Conservation (phyloP, 2,797 vertebrate species). For the Echeneis naucrates region DNA sequence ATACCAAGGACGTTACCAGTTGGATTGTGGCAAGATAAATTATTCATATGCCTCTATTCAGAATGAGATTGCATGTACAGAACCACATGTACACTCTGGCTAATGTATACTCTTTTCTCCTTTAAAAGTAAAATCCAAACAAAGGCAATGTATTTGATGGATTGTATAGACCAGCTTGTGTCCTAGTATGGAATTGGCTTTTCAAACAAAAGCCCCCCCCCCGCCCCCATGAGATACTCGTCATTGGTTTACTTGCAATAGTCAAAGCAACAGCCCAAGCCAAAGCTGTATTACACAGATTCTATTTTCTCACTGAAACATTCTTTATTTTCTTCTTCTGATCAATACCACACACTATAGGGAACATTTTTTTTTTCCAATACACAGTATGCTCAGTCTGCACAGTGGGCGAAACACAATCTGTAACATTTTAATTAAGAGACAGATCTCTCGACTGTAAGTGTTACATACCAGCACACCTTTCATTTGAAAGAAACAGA, state of each 20-base stretch:
- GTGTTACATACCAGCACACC: constrained; percentile 80
- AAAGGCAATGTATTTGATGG: constrained; percentile 71
- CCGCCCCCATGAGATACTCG: constrained; percentile 2
- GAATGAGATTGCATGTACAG: constrained; percentile 80
- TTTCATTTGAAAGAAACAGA: constrained; percentile 85
- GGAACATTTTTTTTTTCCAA: constrained; percentile 68
- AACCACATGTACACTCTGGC: constrained; percentile 69
- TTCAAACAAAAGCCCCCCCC: constrained; percentile 54
- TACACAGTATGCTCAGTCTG: constrained; percentile 69
- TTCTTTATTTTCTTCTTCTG: constrained; percentile 64
- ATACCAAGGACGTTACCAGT: constrained; percentile 85
- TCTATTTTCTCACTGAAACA: constrained; percentile 52
- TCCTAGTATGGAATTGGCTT: constrained; percentile 59
- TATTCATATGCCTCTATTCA: constrained; percentile 84
- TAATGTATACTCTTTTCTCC: constrained; percentile 73
- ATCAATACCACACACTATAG: constrained; percentile 64
- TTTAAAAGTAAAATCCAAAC: constrained; percentile 80
- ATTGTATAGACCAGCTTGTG: constrained; percentile 54
- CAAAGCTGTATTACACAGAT: constrained; percentile 46
- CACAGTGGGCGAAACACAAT: constrained; percentile 73
- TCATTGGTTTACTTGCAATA: constrained; percentile 54
- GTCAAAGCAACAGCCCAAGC: constrained; percentile 20
- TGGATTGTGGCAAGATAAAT: constrained; percentile 84
- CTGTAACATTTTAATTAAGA: constrained; percentile 81
- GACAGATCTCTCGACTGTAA: constrained; percentile 70